phyloP scores from a whole-genome alignment of 2,797 vertebrate genomes.

The Balearica regulorum region DNA sequence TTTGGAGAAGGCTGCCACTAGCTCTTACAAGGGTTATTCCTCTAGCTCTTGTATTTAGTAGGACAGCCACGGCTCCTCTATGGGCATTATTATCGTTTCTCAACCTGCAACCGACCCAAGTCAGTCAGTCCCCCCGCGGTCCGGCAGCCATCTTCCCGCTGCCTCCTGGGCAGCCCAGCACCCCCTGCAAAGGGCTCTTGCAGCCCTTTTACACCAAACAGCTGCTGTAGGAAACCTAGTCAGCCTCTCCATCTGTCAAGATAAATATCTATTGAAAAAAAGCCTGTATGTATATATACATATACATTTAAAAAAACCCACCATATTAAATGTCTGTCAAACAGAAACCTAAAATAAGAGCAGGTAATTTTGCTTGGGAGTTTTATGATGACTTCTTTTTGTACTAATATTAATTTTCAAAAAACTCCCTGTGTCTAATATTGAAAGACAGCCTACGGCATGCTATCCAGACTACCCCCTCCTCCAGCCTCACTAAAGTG shows the following conservation, averaged over 20 bases:
- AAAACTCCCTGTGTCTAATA: slow-evolving; percentile 76
- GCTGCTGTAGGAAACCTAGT: not conserved
- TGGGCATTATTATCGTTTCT: not conserved
- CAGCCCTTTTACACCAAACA: not conserved
- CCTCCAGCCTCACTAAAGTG: slow-evolving; percentile 34
- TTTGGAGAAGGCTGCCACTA: not conserved
- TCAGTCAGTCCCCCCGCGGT: not conserved
- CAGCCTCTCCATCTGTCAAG: not conserved
- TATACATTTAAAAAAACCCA: not conserved
- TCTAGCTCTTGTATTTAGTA: not conserved
- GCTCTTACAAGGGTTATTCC: not conserved
- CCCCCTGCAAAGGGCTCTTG: not conserved
- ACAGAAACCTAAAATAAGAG: slow-evolving; percentile 29
- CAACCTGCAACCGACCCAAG: not conserved
- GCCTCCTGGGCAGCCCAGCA: not conserved
- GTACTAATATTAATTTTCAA: slow-evolving; percentile 71
- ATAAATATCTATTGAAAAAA: not conserved
- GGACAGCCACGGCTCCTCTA: not conserved
- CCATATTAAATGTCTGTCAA: not conserved
- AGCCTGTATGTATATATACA: not conserved
- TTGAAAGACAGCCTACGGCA: slow-evolving; percentile 64
- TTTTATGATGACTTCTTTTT: slow-evolving; percentile 65
- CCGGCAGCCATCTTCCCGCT: not conserved
- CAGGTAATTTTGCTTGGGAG: slow-evolving; percentile 54
- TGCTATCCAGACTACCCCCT: slow-evolving; percentile 38